Evolutionary conservation across 2,797 vertebrate species (phyloP).

Genomic region (Eleutherodactylus coqui): DNA sequence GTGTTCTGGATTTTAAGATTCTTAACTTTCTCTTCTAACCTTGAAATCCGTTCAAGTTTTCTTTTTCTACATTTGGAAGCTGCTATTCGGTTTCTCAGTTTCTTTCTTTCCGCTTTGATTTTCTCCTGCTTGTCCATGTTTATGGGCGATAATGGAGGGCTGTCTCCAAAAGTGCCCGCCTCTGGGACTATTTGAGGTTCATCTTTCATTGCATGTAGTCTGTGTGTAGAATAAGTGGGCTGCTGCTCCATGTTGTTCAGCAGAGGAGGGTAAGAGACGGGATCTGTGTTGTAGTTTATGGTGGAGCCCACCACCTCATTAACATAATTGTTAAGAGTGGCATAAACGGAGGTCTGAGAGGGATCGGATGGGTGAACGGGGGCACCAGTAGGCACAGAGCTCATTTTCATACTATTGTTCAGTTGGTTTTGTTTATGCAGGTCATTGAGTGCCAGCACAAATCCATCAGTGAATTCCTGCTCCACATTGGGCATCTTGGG

Average conservation of each 20-base stretch:
- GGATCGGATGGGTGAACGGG: conserved; percentile 64
- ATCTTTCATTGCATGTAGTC: conserved; percentile 88
- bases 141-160: conserved; percentile 92
- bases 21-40: conserved; percentile 96
- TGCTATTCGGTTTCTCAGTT: conserved; percentile 94
- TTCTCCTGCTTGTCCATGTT: conserved; percentile 98
- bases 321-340: conserved; percentile 86
- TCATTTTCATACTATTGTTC: conserved; percentile 72
- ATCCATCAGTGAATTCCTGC: conserved; percentile 95
- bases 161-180: conserved; percentile 92
- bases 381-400: conserved; percentile 65
- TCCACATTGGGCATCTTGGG: conserved; percentile 89
- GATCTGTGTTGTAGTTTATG: conserved; percentile 81
- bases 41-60: conserved; percentile 93
- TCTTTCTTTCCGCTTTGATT: conserved; percentile 97
- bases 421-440: conserved; percentile 95
- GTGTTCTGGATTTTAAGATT: conserved; percentile 93
- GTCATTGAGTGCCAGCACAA: conserved; percentile 93
- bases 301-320: conserved; percentile 74
- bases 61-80: conserved; percentile 94
- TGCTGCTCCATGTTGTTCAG: conserved; percentile 73
- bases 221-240: conserved; percentile 67
- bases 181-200: conserved; percentile 96
- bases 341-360: conserved; percentile 87
- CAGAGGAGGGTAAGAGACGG: conserved; percentile 77